These are phyloP conservation scores for Dryococelus australis DNA, from an alignment of 2,888 invertebrate species.

Conservation along the genomic window DNA sequence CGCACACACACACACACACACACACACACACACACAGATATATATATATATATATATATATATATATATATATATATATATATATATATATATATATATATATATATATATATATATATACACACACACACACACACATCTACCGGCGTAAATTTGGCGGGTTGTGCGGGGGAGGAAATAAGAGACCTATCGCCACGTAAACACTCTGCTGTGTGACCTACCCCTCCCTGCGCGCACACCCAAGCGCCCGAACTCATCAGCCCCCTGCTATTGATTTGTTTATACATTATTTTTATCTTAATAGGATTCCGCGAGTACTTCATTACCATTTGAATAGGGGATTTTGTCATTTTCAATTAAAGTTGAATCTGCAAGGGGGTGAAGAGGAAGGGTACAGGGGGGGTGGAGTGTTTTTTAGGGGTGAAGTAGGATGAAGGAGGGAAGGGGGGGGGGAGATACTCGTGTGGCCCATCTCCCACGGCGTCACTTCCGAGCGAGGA, in stretches of 20 bases:
- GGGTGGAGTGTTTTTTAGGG: conserved; percentile 34
- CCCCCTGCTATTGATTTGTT: conserved; percentile 45
- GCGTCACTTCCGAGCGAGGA: not conserved
- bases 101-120: too few species aligned
- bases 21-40: too few species aligned
- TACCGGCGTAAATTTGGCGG: too few species aligned
- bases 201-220: conserved; percentile 22
- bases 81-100: too few species aligned
- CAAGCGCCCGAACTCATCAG: not conserved
- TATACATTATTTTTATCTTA: conserved; percentile 49
- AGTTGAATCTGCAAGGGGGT: conserved; percentile 44
- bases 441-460: not conserved
- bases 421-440: conserved; percentile 29
- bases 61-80: too few species aligned
- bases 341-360: conserved; percentile 50
- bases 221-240: not conserved
- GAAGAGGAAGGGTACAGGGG: conserved; percentile 18
- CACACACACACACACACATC: too few species aligned
- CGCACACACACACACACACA: too few species aligned
- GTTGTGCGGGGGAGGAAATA: too few species aligned
- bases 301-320: conserved; percentile 48
- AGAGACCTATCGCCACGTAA: conserved; percentile 19
- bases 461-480: conserved; percentile 13
- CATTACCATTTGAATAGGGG: conserved; percentile 50
- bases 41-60: too few species aligned